Percentiles rank a stretch among this genome's conserved stretches.
These are phyloP conservation scores for Oryzaephilus surinamensis DNA, from an alignment of 1,140 invertebrate species.

Conservation along the genomic window DNA sequence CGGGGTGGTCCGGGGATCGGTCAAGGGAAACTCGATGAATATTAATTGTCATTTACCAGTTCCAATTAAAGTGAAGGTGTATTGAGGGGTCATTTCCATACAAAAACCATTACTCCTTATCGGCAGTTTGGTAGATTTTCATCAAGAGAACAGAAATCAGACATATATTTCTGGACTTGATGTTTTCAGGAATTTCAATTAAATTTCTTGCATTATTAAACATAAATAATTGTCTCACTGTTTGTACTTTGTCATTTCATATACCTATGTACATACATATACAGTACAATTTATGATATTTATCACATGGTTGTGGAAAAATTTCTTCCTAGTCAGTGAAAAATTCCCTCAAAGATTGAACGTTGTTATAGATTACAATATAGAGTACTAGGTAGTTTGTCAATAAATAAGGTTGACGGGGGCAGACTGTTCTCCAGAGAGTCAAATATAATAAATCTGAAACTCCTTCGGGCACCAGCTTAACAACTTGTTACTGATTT, in stretches of 20 bases:
- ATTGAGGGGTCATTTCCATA: conserved; percentile 20
- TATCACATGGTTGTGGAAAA: no score
- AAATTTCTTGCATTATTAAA: no score
- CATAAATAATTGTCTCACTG: no score
- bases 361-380: no score
- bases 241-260: no score
- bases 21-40: conserved; percentile 18
- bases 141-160: conserved; percentile 11
- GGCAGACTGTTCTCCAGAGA: conserved; percentile 4
- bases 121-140: conserved; percentile 12
- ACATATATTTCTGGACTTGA: conserved; percentile 8
- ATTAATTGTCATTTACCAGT: conserved; percentile 22
- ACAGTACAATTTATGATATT: no score
- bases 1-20: conserved; percentile 11
- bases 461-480: conserved; percentile 8
- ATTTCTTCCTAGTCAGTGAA: no score
- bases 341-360: no score
- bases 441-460: conserved; percentile 11
- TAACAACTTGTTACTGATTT: conserved; percentile 10
- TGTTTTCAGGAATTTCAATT: no score
- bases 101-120: conserved; percentile 25
- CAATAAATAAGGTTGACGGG: conserved; percentile 11
- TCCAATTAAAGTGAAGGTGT: conserved; percentile 19
- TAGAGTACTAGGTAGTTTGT: no score
- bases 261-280: no score